Conservation (phyloP, 1,140 invertebrate species). For the Ostrea edulis region DNA sequence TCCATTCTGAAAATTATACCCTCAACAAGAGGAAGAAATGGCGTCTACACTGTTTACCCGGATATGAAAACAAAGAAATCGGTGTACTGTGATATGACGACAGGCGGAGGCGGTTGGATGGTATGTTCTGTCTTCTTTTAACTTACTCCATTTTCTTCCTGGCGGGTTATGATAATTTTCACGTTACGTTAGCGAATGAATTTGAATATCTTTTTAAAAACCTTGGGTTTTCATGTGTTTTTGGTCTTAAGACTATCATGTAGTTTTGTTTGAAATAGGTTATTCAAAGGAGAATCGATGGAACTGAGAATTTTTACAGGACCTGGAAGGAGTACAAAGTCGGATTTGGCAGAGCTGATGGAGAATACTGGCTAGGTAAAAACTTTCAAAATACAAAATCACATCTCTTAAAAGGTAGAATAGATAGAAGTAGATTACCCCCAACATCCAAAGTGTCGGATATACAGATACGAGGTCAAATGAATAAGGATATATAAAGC, state of each 20-base stretch:
- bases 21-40: not conserved
- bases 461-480: too few relatives aligned
- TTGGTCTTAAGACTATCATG: not conserved
- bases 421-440: too few relatives aligned
- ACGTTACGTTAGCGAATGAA: not conserved
- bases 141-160: too few relatives aligned
- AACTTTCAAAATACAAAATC: not conserved
- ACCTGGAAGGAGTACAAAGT: slow-evolving; percentile 40
- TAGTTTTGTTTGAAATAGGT: slow-evolving; percentile 11
- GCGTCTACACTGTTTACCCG: slow-evolving; percentile 9
- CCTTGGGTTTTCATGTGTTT: too few relatives aligned
- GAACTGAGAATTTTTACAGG: slow-evolving; percentile 30
- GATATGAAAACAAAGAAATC: not conserved
- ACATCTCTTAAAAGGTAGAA: too few relatives aligned
- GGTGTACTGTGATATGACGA: slow-evolving; percentile 38
- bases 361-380: slow-evolving; percentile 48
- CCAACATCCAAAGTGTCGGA: too few relatives aligned
- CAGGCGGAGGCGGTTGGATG: slow-evolving; percentile 31
- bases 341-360: slow-evolving; percentile 38
- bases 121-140: not conserved
- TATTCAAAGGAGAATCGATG: slow-evolving; percentile 36
- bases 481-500: too few relatives aligned
- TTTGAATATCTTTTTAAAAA: not conserved
- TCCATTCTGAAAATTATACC: not conserved
- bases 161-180: too few relatives aligned